phyloP scores from a whole-genome alignment of 2,888 invertebrate species.

The Hipparchia semele region DNA sequence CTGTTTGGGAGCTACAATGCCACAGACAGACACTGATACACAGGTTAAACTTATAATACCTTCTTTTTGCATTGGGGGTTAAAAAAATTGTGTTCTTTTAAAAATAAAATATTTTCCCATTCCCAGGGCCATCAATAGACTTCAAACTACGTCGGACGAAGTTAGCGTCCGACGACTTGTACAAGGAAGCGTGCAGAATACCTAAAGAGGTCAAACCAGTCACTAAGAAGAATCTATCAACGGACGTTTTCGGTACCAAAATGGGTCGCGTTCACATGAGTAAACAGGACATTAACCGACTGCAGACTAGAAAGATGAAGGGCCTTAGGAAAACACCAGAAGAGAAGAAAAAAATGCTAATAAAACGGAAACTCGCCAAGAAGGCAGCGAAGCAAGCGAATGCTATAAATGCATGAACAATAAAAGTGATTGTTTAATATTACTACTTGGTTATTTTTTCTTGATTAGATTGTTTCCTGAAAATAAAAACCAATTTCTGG shows the following conservation, averaged over 20 bases:
- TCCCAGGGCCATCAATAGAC: slow-evolving; percentile 93
- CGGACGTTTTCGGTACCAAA: slow-evolving; percentile 94
- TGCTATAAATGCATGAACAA: neutral
- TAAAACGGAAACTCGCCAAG: slow-evolving; percentile 77
- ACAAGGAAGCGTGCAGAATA: slow-evolving; percentile 90
- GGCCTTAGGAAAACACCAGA: slow-evolving; percentile 90
- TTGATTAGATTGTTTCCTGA: neutral
- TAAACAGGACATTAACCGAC: slow-evolving; percentile 90
- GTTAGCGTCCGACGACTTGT: slow-evolving; percentile 94
- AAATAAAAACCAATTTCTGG: too few species aligned
- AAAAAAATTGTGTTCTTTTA: neutral
- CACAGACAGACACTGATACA: too few species aligned
- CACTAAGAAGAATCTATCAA: slow-evolving; percentile 95
- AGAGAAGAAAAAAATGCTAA: slow-evolving; percentile 85
- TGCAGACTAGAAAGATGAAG: slow-evolving; percentile 96
- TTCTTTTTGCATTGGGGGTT: too few species aligned
- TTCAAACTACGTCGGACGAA: slow-evolving; percentile 93
- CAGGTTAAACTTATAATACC: too few species aligned
- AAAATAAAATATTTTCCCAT: slow-evolving; percentile 8
- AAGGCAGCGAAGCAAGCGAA: slow-evolving; percentile 52
- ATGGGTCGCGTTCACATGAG: slow-evolving; percentile 97
- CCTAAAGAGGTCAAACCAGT: slow-evolving; percentile 90
- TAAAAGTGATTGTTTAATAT: neutral
- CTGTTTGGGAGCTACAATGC: too few species aligned
- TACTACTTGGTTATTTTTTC: neutral